Evolutionary conservation across 2,113 vertebrate species (phyloP).

Genomic region (Oncorhynchus masou): DNA sequence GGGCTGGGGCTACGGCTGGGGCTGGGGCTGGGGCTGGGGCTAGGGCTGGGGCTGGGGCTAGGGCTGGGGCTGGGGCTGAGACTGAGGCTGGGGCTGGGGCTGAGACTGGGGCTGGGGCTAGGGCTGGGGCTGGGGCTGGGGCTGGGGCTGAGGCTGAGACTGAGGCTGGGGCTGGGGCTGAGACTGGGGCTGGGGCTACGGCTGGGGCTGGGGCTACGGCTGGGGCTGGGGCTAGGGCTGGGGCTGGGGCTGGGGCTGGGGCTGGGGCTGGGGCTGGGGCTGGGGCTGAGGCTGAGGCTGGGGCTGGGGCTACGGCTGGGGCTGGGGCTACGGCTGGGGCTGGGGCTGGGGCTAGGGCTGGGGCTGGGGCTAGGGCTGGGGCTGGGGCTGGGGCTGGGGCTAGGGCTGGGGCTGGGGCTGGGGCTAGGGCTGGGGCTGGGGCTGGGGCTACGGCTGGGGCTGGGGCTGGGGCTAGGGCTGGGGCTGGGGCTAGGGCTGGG

Average conservation of each 20-base stretch:
- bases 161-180: background rate
- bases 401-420: background rate
- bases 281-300: background rate
- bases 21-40: background rate
- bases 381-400: background rate
- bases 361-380: background rate
- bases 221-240: background rate
- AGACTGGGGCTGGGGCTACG: background rate
- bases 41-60: background rate
- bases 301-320: accelerated
- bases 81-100: background rate
- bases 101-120: too few species aligned
- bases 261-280: background rate
- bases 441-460: background rate
- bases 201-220: background rate
- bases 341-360: background rate
- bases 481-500: background rate
- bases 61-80: background rate
- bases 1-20: background rate
- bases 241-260: background rate
- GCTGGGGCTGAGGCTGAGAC: background rate
- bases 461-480: background rate
- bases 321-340: background rate
- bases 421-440: background rate
- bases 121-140: background rate